Evolutionary conservation across 2,113 vertebrate species (phyloP).

Genomic region (Atherinomorus stipes): DNA sequence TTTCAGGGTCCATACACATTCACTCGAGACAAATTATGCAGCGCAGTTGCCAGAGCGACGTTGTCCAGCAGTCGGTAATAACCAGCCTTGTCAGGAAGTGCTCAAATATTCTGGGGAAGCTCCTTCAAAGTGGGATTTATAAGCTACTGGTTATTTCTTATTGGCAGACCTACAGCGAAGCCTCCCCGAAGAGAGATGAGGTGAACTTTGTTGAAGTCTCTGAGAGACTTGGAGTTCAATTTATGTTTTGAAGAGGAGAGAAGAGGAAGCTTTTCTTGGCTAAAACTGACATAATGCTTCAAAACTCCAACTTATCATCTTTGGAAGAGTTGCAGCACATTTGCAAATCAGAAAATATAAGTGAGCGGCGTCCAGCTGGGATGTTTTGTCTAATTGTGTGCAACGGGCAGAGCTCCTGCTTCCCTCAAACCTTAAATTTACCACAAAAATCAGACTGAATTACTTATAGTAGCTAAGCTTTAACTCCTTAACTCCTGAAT

Average conservation of each 20-base stretch:
- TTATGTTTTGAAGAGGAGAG: background rate
- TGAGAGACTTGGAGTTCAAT: background rate
- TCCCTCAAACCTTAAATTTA: background rate
- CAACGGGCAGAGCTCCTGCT: background rate
- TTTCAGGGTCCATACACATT: conserved; percentile 55
- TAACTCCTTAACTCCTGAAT: too few relatives aligned
- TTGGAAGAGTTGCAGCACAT: background rate
- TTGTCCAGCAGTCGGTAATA: conserved; percentile 65
- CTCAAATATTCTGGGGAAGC: conserved; percentile 62
- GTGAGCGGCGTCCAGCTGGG: too few relatives aligned
- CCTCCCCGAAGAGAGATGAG: conserved; percentile 6
- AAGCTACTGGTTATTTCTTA: conserved; percentile 52
- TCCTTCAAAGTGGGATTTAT: conserved; percentile 65
- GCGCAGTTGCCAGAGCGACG: conserved; percentile 60
- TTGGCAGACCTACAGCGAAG: conserved; percentile 69
- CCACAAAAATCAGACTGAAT: background rate
- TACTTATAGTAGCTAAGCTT: background rate
- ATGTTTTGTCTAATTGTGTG: background rate
- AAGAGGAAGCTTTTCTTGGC: background rate
- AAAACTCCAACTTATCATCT: too few relatives aligned
- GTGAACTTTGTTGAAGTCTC: background rate
- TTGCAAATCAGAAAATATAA: background rate
- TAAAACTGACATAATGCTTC: background rate
- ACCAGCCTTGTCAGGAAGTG: conserved; percentile 61
- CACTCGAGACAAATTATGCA: conserved; percentile 66